These are phyloP conservation scores for Halcyon malimbica DNA, from an alignment of 2,113 vertebrate species.

Conservation along the genomic window DNA sequence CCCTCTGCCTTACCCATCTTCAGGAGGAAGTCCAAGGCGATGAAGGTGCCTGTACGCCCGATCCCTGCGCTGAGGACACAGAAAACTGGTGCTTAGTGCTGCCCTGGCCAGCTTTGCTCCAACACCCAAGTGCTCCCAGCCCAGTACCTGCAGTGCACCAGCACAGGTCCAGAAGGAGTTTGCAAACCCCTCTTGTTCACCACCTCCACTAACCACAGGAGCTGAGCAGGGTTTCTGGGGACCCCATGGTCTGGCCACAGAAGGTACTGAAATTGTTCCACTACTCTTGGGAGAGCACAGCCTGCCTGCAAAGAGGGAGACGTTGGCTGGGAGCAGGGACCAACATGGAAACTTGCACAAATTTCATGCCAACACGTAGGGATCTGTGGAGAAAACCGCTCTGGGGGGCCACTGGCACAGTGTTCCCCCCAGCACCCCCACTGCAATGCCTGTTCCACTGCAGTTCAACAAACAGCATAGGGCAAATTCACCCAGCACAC, in stretches of 20 bases:
- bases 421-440: neutral
- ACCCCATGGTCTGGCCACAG: constrained; percentile 66
- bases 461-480: neutral
- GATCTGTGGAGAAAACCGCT: neutral
- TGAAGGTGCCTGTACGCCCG: constrained; percentile 68
- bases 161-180: neutral
- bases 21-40: constrained; percentile 64
- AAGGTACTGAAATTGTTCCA: constrained; percentile 66
- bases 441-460: neutral
- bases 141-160: constrained; percentile 71
- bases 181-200: constrained; percentile 29
- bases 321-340: neutral
- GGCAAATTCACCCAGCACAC: neutral
- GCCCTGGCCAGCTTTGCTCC: neutral
- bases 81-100: neutral
- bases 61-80: constrained; percentile 61
- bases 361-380: neutral
- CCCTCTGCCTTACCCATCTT: constrained; percentile 59
- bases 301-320: constrained; percentile 20
- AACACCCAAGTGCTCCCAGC: neutral
- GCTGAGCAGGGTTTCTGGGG: constrained; percentile 43
- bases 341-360: neutral
- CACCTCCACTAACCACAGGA: constrained; percentile 45
- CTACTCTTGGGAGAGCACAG: constrained; percentile 28
- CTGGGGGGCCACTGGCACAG: neutral